Evolutionary conservation across 1,140 invertebrate genomes (phyloP), one percentile per base, ranked within the genome.

Genomic region (Choristoneura fumiferana): DNA sequence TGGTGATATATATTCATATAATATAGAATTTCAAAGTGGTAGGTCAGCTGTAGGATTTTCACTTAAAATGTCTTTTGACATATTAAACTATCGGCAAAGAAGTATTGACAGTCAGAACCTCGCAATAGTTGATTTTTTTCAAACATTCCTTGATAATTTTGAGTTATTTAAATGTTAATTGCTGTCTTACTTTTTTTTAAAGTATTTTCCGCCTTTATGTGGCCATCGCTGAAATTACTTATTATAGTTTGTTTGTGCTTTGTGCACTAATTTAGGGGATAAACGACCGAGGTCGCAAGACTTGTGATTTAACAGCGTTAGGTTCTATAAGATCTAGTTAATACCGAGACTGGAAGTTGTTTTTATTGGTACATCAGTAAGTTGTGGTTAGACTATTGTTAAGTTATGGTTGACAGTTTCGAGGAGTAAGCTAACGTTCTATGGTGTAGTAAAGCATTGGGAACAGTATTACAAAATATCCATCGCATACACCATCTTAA

Each of bases 401-500:
- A 53, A 18, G 49, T 52, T 52, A 34, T 13, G 18, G 49, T 29
- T 29, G 29, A 6, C 33, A 35, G 22, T 29, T 29, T 29, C 22
- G 22, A 29, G 39, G 40, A 45, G 40, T 45, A 18, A 29, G 34
- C 13, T 49, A 35, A 18, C 35, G 54, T 54, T 12, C 37, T 45
- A 54, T 61, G 36, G 35, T 57, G 45, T 36, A 35, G 22, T 36
- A 62, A 17, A 52, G 12, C 45, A 62, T 57, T 57, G 54, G 52
- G 33, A 37, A 15, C 29, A 54, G 37, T 40, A 15, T 55, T 54
- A 54, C 34, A 38, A 39, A 62, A 60, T 35, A 35, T 55, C 54
- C 38, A 64, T 65, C 43, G 56, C 67, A 54, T 70, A 73, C 72
- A 75, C 74, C 69, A 75, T 74, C 80, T 74, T 82, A 83, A 73